Base-by-base conservation (phyloP, 2,888 invertebrate genomes). In the Nomada ruficornis region DNA sequence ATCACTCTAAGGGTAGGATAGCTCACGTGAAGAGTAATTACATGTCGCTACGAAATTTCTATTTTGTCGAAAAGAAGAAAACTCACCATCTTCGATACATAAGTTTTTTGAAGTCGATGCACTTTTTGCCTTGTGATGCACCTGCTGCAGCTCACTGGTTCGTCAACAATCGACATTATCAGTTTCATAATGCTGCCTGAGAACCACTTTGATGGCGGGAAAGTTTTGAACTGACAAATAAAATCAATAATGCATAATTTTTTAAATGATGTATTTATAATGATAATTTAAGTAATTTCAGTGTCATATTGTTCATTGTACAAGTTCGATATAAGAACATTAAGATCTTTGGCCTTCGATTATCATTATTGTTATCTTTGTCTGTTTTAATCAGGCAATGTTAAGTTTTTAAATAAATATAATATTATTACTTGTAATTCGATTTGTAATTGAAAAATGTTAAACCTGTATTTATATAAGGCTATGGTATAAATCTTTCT, bases 81-180 rank as follows among this genome's bases (percentile, higher is more conserved):
- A 83, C 82, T 86, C 75, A 86, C 81, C 88, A 85, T 77, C 67
- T 68, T 83, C 65, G 60, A 85, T 76, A 75, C 60, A 81, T 77
- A 81, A 82, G 68, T 83, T 80, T 36, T 84, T 79, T 77, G 68
- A 83, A 83, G 82, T 84, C 84, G 82, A 84, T 83, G 77, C 76
- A 85, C 83, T 79, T 85, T 77, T 81, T 71, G 23, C 57, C 77
- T 68, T 67, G 57, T 67, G 79, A 80, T 86, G 86, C 86, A 88
- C 84, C 80, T 85, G 86, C 87, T 88, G 86, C 87, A 82, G 85
- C 82, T 79, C 79, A 85, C 85, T 88, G 81, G 77, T 77, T 77
- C 86, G 77, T 87, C 90, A 89, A 90, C 89, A 89, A 86, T 88
- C 83, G 88, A 89, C 86, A 73, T 79, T 82, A 84, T 77, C 80